Conservation (phyloP, 92 coral and sea anemone species). For the Galaxea fascicularis region DNA sequence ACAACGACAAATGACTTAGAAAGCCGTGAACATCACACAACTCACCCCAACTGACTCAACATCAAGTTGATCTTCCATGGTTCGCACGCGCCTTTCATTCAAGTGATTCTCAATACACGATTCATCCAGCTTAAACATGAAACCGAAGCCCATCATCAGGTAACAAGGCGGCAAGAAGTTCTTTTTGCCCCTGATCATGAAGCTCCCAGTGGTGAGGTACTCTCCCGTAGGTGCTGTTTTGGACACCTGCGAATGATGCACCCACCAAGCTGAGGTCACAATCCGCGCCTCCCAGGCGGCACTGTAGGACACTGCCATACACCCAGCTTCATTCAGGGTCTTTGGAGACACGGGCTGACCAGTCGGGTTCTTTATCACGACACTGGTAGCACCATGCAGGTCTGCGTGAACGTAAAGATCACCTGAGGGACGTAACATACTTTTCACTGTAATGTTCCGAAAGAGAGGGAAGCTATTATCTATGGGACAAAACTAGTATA, state of each 20-base stretch:
- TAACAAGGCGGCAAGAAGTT: constrained; percentile 95
- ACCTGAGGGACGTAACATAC: constrained; percentile 49
- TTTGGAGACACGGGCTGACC: constrained; percentile 91
- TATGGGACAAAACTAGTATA: no score
- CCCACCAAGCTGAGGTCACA: constrained; percentile 99
- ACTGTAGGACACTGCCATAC: constrained; percentile 95
- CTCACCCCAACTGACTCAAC: constrained; percentile 66
- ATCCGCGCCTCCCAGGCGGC: constrained; percentile 91
- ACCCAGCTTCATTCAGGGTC: constrained; percentile 95
- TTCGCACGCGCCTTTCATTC: constrained; percentile 85
- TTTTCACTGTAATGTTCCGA: background rate
- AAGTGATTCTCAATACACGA: constrained; percentile 82
- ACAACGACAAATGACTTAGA: no score
- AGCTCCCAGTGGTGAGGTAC: constrained; percentile 98
- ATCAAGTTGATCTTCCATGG: constrained; percentile 83
- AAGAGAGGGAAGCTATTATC: no score
- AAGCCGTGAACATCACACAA: background rate
- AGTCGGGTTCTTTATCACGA: constrained; percentile 85
- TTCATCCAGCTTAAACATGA: constrained; percentile 90
- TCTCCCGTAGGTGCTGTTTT: constrained; percentile 99
- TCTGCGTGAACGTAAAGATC: constrained; percentile 97
- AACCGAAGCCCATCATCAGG: constrained; percentile 95
- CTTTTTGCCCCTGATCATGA: constrained; percentile 98
- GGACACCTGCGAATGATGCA: constrained; percentile 96
- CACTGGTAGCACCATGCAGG: constrained; percentile 94